Percentiles rank a stretch among this genome's conserved stretches.
phyloP scores from a whole-genome alignment of 2,113 vertebrate species.

The Bufo bufo region DNA sequence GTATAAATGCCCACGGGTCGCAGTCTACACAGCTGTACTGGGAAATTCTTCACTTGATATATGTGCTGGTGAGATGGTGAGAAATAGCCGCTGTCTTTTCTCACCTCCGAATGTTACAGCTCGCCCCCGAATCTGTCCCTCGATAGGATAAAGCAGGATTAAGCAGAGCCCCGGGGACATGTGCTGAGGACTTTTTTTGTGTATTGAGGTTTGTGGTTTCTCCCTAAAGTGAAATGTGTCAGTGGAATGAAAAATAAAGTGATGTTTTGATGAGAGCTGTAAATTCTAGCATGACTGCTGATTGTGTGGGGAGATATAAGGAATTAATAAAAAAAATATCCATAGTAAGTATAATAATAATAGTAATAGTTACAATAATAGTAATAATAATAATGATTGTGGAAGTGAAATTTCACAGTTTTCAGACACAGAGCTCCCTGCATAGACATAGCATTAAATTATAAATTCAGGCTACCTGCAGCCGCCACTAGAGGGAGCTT shows the following conservation, averaged over 20 bases:
- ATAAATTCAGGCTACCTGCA: neutral
- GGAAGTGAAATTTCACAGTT: neutral
- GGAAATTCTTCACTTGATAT: slow-evolving; percentile 14
- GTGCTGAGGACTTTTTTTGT: slow-evolving; percentile 25
- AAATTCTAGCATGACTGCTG: neutral
- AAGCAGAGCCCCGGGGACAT: neutral
- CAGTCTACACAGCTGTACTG: slow-evolving; percentile 1
- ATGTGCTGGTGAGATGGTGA: slow-evolving; percentile 34
- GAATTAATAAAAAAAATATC: neutral
- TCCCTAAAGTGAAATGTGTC: neutral
- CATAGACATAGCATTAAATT: neutral
- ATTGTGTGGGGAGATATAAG: neutral
- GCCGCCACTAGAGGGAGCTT: neutral
- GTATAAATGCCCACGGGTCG: slow-evolving; percentile 12
- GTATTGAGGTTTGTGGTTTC: slow-evolving; percentile 3
- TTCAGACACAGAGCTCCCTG: neutral
- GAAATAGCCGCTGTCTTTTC: neutral
- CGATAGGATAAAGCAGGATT: slow-evolving; percentile 30
- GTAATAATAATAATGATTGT: neutral
- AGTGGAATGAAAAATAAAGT: neutral
- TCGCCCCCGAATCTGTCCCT: neutral
- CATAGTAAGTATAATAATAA: neutral
- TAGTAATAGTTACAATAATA: no score
- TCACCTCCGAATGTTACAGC: slow-evolving; percentile 4
- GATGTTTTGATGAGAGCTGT: slow-evolving; percentile 13